These are phyloP conservation scores for Brienomyrus longianalis DNA, from an alignment of 2,113 vertebrate genomes.

Conservation along the genomic window DNA sequence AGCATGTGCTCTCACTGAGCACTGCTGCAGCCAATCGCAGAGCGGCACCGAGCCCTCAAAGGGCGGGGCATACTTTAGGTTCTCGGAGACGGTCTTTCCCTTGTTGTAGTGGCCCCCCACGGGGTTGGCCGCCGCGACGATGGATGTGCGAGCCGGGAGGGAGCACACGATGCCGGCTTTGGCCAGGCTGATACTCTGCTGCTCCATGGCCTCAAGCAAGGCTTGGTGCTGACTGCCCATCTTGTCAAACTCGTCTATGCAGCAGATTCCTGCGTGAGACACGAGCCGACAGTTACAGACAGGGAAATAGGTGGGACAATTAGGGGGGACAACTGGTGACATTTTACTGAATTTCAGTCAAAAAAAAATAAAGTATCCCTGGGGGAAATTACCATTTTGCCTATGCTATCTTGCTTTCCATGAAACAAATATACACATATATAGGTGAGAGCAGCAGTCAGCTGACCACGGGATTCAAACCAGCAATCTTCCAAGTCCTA, in stretches of 20 bases:
- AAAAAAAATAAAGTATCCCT: not conserved
- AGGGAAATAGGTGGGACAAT: not conserved
- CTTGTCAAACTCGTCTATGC: slow-evolving; percentile 99
- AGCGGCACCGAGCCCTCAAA: not conserved
- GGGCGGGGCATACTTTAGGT: slow-evolving; percentile 75
- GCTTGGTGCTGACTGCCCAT: slow-evolving; percentile 93
- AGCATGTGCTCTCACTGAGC: not conserved
- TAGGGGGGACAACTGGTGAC: not conserved
- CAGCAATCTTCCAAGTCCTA: not conserved
- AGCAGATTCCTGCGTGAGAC: slow-evolving; percentile 76
- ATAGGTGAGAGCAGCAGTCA: not conserved
- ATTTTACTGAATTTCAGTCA: not conserved
- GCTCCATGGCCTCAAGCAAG: slow-evolving; percentile 94
- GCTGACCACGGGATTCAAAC: not conserved
- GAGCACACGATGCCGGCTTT: slow-evolving; percentile 94
- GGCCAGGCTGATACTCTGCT: slow-evolving; percentile 94
- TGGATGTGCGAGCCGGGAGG: slow-evolving; percentile 86
- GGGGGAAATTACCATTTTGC: not conserved
- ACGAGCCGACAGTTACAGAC: not conserved
- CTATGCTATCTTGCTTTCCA: not conserved
- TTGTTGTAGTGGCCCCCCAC: slow-evolving; percentile 94
- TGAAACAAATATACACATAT: not conserved
- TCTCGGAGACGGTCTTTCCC: slow-evolving; percentile 92
- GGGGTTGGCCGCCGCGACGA: slow-evolving; percentile 90
- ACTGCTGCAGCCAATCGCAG: not conserved